These are phyloP conservation scores for Lithophane ornitopus DNA, from an alignment of 2,888 invertebrate species.

Conservation along the genomic window DNA sequence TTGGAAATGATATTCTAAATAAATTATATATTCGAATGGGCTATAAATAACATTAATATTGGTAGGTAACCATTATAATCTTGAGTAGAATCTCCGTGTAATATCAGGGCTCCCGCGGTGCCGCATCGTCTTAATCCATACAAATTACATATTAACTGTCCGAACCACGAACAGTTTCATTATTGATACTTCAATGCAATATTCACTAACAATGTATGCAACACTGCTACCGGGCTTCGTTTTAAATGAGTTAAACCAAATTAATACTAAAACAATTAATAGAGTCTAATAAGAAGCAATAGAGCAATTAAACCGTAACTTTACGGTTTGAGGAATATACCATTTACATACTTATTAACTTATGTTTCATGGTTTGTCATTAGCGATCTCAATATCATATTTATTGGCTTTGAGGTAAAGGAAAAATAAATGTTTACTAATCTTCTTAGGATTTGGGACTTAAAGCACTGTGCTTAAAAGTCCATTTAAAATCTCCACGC, in stretches of 20 bases:
- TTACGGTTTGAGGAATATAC: conserved; percentile 10
- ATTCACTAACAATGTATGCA: conserved; percentile 30
- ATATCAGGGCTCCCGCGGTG: conserved; percentile 48
- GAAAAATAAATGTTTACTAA: neutral
- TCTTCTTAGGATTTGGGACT: neutral
- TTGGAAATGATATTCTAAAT: conserved; percentile 28
- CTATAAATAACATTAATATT: conserved; percentile 46
- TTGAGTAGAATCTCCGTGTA: conserved; percentile 46
- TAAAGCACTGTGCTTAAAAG: too few relatives aligned
- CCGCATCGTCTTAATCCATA: conserved; percentile 47
- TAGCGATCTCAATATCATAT: neutral
- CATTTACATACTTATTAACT: conserved; percentile 4
- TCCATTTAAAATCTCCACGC: neutral
- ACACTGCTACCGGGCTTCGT: conserved; percentile 51
- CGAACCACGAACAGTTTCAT: conserved; percentile 32
- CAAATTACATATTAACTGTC: conserved; percentile 51
- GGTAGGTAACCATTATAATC: conserved; percentile 44
- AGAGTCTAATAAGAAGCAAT: conserved; percentile 26
- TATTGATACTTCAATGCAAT: conserved; percentile 41
- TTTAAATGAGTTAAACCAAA: conserved; percentile 30
- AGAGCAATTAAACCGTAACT: conserved; percentile 18
- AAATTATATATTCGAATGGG: conserved; percentile 8
- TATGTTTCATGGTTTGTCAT: neutral
- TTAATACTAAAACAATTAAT: conserved; percentile 30
- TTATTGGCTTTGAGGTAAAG: neutral